Evolutionary conservation across 2,113 vertebrate species (phyloP).

Genomic region (Cepphus grylle): DNA sequence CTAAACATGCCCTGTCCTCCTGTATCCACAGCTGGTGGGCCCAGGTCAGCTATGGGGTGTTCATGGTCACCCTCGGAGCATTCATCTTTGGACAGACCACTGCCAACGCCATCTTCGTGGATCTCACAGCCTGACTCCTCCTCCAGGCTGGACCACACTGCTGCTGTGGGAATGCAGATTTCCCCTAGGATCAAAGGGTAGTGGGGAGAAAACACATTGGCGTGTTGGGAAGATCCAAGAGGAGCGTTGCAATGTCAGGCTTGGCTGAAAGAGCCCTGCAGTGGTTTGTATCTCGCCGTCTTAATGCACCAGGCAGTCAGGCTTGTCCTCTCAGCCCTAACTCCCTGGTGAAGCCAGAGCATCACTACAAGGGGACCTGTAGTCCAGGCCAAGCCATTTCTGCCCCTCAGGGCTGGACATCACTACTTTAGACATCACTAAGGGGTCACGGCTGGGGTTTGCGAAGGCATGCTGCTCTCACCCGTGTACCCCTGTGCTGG

Average conservation of each 20-base stretch:
- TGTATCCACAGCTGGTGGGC: slow-evolving; percentile 84
- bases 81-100: slow-evolving; percentile 91
- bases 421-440: background rate
- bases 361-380: background rate
- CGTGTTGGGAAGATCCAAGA: background rate
- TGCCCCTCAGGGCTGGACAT: background rate
- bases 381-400: background rate
- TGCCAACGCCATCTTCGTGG: slow-evolving; percentile 79
- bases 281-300: background rate
- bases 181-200: background rate
- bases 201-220: background rate
- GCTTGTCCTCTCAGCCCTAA: background rate
- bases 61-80: slow-evolving; percentile 83
- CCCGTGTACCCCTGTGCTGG: background rate
- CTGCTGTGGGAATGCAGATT: background rate
- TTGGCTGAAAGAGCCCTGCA: background rate
- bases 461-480: background rate
- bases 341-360: background rate
- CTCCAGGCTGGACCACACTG: background rate
- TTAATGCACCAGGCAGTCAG: background rate
- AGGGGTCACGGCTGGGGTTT: background rate
- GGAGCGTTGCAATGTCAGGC: background rate
- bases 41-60: slow-evolving; percentile 79
- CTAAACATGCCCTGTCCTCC: background rate
- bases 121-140: slow-evolving; percentile 69